Conservation (phyloP, 2,797 vertebrate species). For the Helicolenus hilgendorfi region DNA sequence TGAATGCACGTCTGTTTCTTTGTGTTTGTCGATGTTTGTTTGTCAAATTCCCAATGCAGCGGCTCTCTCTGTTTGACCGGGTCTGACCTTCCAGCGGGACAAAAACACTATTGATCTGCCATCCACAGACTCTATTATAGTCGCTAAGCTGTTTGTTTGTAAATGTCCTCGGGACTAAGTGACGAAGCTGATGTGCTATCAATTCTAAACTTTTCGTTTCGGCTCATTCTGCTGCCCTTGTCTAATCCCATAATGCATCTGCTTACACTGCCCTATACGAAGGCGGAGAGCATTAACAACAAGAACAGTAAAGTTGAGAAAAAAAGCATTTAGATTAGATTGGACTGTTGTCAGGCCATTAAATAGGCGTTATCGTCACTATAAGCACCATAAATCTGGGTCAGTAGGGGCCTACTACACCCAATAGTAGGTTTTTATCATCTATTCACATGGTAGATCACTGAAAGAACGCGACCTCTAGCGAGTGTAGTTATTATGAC, state of each 20-base stretch:
- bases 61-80: conserved; percentile 7
- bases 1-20: conserved; percentile 3
- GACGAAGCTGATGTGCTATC: conserved; percentile 32
- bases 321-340: neutral
- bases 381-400: neutral
- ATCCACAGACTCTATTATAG: conserved; percentile 66
- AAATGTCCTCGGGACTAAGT: conserved; percentile 46
- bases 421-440: neutral
- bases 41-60: neutral
- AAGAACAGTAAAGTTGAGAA: neutral
- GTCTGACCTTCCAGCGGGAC: conserved; percentile 65
- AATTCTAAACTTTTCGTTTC: conserved; percentile 25
- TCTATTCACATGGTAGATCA: neutral
- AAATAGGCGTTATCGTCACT: neutral
- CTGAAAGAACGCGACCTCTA: neutral
- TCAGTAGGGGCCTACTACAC: no score
- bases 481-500: neutral
- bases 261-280: neutral
- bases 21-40: neutral
- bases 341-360: neutral
- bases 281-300: neutral
- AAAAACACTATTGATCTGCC: conserved; percentile 70
- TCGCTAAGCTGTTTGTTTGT: conserved; percentile 70
- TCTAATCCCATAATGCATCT: conserved; percentile 21
- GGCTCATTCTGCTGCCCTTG: neutral